phyloP scores from a whole-genome alignment of 37 sponge, comb jelly and placozoan genomes.

The Diacarnus erythraeanus region DNA sequence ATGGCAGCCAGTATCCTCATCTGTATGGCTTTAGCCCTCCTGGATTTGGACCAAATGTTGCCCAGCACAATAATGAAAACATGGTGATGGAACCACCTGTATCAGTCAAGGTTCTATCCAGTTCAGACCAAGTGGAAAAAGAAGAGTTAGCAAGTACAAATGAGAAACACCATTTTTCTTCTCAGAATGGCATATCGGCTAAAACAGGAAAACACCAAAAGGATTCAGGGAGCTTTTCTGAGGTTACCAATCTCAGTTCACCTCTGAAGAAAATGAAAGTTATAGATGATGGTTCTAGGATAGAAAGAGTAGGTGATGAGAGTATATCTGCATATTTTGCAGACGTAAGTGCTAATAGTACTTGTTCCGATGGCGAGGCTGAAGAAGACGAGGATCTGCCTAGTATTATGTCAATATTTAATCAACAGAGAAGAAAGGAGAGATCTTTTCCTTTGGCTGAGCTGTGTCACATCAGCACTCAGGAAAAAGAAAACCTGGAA shows the following conservation, averaged over 20 bases:
- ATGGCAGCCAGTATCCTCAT: not conserved
- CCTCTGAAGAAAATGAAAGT: slow-evolving; percentile 5
- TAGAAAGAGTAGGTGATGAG: not conserved
- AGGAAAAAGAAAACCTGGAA: not conserved
- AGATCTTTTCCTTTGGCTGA: not conserved
- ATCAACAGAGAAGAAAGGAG: not conserved
- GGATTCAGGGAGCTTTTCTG: not conserved
- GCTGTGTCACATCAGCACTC: not conserved
- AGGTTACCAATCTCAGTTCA: not conserved
- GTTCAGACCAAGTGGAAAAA: not conserved
- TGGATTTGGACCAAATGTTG: not conserved
- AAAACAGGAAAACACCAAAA: not conserved
- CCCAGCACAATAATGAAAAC: not conserved
- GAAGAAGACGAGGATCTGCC: not conserved
- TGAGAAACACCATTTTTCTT: too few species aligned
- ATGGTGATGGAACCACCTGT: not conserved
- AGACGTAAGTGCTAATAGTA: slow-evolving; percentile 1
- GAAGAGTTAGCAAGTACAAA: too few species aligned
- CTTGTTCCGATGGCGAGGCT: not conserved
- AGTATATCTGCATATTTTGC: slow-evolving; percentile 2
- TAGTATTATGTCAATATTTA: not conserved
- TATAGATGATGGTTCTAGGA: not conserved
- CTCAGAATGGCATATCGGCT: not conserved
- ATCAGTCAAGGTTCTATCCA: not conserved
- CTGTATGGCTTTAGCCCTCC: not conserved